Conservation (phyloP, 1,140 invertebrate species). For the Augochlora pura region DNA sequence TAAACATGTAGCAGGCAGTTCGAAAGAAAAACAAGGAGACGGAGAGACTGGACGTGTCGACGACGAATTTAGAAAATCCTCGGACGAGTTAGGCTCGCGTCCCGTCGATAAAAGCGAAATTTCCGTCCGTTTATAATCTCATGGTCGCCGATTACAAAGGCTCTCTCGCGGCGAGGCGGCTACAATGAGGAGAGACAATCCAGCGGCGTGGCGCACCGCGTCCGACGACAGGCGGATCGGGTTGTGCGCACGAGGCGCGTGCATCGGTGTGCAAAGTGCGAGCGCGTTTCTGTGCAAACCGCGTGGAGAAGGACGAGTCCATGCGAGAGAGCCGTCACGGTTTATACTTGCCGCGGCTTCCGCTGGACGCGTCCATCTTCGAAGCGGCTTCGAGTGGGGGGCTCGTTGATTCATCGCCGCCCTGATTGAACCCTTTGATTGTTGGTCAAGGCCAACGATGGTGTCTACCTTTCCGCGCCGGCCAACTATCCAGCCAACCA, state of each 20-base stretch:
- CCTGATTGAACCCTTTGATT: slow-evolving; percentile 44
- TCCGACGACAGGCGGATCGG: not conserved
- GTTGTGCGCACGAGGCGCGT: slow-evolving; percentile 13
- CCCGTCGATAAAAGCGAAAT: not conserved
- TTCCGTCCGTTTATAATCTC: not conserved
- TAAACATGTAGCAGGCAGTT: no score
- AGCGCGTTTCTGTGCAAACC: slow-evolving; percentile 35
- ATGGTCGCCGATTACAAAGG: not conserved
- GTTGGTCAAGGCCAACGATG: slow-evolving; percentile 46
- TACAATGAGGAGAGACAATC: slow-evolving; percentile 9
- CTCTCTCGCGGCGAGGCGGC: no score
- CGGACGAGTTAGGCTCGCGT: not conserved
- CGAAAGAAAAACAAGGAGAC: no score
- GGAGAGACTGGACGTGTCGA: no score
- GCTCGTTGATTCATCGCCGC: slow-evolving; percentile 41
- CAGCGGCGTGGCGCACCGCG: not conserved
- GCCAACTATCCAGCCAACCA: no score
- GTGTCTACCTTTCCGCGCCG: not conserved
- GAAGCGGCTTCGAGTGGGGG: slow-evolving; percentile 26
- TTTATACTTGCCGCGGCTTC: slow-evolving; percentile 23
- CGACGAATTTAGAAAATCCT: no score
- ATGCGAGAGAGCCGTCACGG: slow-evolving; percentile 43
- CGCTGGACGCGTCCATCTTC: slow-evolving; percentile 43
- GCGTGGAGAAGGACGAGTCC: slow-evolving; percentile 51
- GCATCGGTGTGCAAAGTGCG: slow-evolving; percentile 26